Base-by-base conservation (phyloP, 1,140 invertebrate species). In the Ptiloglossa arizonensis region DNA sequence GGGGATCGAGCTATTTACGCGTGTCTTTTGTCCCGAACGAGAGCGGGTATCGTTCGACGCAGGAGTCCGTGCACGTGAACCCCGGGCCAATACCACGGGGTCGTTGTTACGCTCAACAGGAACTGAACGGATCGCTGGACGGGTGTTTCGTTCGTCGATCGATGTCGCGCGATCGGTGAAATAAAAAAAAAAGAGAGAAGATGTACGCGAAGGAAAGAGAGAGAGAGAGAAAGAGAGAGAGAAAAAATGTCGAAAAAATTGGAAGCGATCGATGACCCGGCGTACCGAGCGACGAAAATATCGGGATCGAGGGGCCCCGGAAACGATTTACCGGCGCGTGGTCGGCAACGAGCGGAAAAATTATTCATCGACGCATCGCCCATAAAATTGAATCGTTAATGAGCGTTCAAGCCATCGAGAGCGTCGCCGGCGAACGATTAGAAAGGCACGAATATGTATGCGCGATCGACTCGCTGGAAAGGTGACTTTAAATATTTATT, bases 301-400 rank as follows among this genome's bases (percentile, higher is more conserved):
- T 35, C 46, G 17, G 9, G 46, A 41, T 24, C n/a, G 63, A 64
- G 22, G 13, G 24, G 13, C 3, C 8, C 60, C 62, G 15, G 41
- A 17, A 29, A 27, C 71, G 71, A 73, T 73, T 72, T 48, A 32
- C 22, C 15, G 57, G 57, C 17, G 70, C 22, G 57, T 63, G 70
- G 29, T 59, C 15, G 5, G 11, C 70, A 24, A 11, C 22, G 41
- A n/a, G 22, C 29, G 44, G 64, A 19, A 63, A 73, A 52, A 66
- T 73, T 73, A 54, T 73, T 73, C 71, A 64, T 73, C 46, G 60
- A 73, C 17, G 60, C 48, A 41, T 38, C 46, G 24, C 11, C 60
- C 41, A 15, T 66, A 29, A 66, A 73, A 63, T 64, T 63, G 71
- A 73, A 64, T 73, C 32, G 22, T 50, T 73, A 73, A 73, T 66